Percentiles rank a stretch among this genome's conserved stretches.
These are phyloP conservation scores for Anguilla marmorata DNA, from an alignment of 2,797 vertebrate genomes.

Conservation along the genomic window DNA sequence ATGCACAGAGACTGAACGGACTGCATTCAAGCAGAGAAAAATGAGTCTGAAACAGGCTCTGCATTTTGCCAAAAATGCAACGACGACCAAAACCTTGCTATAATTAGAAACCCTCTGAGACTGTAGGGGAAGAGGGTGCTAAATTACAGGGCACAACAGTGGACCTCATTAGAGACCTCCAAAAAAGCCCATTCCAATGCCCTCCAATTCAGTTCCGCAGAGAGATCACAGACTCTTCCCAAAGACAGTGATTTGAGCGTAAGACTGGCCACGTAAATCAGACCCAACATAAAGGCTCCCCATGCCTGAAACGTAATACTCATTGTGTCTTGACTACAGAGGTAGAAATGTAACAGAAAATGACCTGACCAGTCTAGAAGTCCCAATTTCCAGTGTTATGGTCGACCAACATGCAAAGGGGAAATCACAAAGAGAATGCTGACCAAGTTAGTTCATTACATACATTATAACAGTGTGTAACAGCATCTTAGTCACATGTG, in stretches of 20 bases:
- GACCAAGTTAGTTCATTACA: not conserved
- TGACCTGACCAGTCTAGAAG: not conserved
- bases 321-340: not conserved
- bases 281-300: not conserved
- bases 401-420: not conserved
- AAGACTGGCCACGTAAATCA: not conserved
- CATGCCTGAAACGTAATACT: not conserved
- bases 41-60: conserved; percentile 43
- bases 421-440: not conserved
- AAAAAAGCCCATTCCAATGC: conserved; percentile 6
- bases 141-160: conserved; percentile 72
- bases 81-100: conserved; percentile 55
- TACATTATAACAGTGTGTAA: not conserved
- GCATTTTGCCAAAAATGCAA: conserved; percentile 61
- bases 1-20: not conserved
- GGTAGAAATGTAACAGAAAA: not conserved
- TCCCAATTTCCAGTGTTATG: not conserved
- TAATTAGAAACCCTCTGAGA: conserved; percentile 67
- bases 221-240: conserved; percentile 37
- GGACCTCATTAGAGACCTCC: conserved; percentile 61
- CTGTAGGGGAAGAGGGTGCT: conserved; percentile 58
- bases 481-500: not conserved
- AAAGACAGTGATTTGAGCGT: not conserved
- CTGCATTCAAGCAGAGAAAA: not conserved
- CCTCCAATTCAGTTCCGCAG: conserved; percentile 22